Conservation (phyloP, 2,888 invertebrate genomes). For the Rotaria macrura region DNA sequence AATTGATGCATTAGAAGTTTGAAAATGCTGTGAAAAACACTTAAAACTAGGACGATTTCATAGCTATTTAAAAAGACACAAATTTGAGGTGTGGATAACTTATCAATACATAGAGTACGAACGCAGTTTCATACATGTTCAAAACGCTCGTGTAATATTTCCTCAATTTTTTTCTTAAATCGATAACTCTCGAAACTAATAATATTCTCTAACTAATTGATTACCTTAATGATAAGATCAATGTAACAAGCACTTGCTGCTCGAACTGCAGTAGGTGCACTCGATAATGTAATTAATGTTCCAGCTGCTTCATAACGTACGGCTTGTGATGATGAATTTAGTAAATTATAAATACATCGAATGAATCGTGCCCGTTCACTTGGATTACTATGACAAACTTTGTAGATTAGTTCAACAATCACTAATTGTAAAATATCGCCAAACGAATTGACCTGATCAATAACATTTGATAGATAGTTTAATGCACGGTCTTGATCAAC, state of each 20-base stretch:
- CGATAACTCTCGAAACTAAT: no score
- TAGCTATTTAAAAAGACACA: no score
- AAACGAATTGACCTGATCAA: slow-evolving; percentile 76
- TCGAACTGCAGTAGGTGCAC: slow-evolving; percentile 89
- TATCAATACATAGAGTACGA: no score
- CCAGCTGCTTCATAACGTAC: slow-evolving; percentile 98
- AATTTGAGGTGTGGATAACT: no score
- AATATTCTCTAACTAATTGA: neutral
- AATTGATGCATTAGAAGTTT: no score
- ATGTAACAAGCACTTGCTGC: slow-evolving; percentile 96
- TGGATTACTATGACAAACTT: slow-evolving; percentile 93
- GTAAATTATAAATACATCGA: slow-evolving; percentile 88
- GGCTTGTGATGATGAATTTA: slow-evolving; percentile 86
- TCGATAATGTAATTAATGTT: slow-evolving; percentile 88
- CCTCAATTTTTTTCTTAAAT: no score
- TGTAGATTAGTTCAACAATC: slow-evolving; percentile 95
- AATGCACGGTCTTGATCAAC: slow-evolving; percentile 83
- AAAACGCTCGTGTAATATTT: no score
- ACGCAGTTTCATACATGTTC: no score
- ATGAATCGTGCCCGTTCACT: slow-evolving; percentile 89
- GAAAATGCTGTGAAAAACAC: no score
- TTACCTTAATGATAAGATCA: slow-evolving; percentile 81
- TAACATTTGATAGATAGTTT: slow-evolving; percentile 76
- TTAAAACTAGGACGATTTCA: no score
- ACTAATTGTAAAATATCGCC: slow-evolving; percentile 94